Percentiles rank a stretch among this genome's conserved stretches.
Evolutionary conservation across 2,797 vertebrate genomes (phyloP).

Genomic region (Acrocephalus scirpaceus): DNA sequence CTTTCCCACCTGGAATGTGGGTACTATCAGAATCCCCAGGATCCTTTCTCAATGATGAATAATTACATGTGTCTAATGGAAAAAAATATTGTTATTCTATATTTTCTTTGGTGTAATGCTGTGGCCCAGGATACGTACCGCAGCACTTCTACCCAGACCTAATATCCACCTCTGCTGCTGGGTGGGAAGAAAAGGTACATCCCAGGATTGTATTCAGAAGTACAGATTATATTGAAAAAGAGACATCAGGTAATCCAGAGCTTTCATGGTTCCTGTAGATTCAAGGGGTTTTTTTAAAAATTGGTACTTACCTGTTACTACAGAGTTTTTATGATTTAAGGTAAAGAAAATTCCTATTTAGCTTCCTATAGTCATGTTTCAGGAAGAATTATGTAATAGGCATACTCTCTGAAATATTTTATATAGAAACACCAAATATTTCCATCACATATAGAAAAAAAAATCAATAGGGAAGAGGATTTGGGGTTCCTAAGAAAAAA

Average conservation of each 20-base stretch:
- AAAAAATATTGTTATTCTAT: not conserved
- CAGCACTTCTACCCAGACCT: not conserved
- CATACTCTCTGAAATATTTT: not conserved
- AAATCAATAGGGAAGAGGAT: not conserved
- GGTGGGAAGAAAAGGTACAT: not conserved
- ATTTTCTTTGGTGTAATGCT: not conserved
- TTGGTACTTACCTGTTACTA: not conserved
- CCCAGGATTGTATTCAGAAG: not conserved
- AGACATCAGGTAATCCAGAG: not conserved
- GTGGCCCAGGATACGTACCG: not conserved
- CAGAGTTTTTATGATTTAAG: not conserved
- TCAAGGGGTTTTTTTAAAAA: not conserved
- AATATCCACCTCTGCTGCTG: not conserved
- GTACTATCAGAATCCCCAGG: not conserved
- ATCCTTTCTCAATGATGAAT: not conserved
- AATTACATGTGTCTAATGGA: not conserved
- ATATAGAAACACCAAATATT: not conserved
- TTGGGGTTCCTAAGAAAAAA: not conserved
- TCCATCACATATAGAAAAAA: not conserved
- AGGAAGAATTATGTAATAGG: not conserved
- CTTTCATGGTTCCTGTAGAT: not conserved
- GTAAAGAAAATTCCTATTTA: not conserved
- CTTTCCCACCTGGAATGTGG: not conserved
- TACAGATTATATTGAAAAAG: not conserved
- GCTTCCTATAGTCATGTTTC: not conserved